Base-by-base conservation (phyloP, 1,140 invertebrate genomes). In the Ditylenchus dipsaci region DNA sequence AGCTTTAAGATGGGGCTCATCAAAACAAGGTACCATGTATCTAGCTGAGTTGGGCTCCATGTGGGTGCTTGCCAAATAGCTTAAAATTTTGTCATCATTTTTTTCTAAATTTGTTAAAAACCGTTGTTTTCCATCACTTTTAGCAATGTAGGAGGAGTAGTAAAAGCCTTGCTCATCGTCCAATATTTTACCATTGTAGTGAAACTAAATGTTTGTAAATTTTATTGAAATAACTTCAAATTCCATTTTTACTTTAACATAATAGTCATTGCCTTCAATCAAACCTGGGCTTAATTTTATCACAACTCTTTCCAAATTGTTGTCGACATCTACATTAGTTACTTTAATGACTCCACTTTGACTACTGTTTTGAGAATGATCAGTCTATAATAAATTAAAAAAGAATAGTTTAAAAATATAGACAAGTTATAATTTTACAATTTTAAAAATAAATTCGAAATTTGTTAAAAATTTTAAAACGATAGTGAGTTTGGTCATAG, bases 1-100 rank as follows among this genome's bases (percentile, higher is more conserved):
- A 0, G 93, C 90, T 82, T 97, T 97, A 77, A 92, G 42, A 8
- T 15, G 13, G 0, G 94, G 93, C 79, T 97, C 94, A 82, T 97
- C 94, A 80, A 96, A 95, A 84, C 93, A 96, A 0, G 93, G 93
- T 83, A 96, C 95, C 0, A 90, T 92, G 60, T 89, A 86, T 65
- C 93, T 87, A 0, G 93, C 93, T 69, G 90, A 88, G 0, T 88
- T 90, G 0, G 91, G 87, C 80, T 95, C 89, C 77, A 96, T 93
- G 79, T 95, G 92, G 0, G 91, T 93, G 0, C 89, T 86, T 0
- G 89, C 88, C 27, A 93, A 76, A 87, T 90, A 91, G 82, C 91
- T 93, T 70, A 19, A 85, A 53, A 21, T 21, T 21, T 83, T 65
- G 27, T 26, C 23, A 3, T 7, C n/a, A 19, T 7, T 3, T 53